Percentiles rank a stretch among this genome's conserved stretches.
Conservation (phyloP, 2,888 invertebrate genomes). For the Epinotia nisella region DNA sequence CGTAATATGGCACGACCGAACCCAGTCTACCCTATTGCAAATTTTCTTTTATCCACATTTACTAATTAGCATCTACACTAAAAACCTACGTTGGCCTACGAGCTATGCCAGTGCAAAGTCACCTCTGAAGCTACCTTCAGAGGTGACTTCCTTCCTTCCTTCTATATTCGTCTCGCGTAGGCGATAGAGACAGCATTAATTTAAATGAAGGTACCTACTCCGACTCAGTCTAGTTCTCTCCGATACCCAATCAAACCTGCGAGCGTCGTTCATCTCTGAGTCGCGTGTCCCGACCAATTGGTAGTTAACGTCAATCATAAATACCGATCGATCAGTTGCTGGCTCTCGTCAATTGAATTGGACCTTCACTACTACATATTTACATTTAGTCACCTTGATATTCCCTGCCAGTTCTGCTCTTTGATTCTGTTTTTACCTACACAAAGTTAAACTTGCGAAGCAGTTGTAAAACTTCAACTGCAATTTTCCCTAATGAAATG, state of each 20-base stretch:
- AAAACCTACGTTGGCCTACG: background rate
- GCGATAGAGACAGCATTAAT: constrained; percentile 15
- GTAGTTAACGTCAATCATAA: constrained; percentile 38
- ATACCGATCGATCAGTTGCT: constrained; percentile 34
- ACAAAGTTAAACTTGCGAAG: background rate
- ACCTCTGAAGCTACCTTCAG: too few relatives aligned
- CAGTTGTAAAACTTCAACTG: background rate
- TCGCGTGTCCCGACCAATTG: constrained; percentile 37
- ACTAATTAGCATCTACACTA: background rate
- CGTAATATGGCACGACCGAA: too few relatives aligned
- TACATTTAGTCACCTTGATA: constrained; percentile 17
- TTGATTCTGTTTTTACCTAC: background rate
- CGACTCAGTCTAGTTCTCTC: constrained; percentile 17
- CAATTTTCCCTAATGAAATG: background rate
- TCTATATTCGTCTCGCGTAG: too few relatives aligned
- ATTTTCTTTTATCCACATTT: too few relatives aligned
- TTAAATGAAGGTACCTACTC: constrained; percentile 8
- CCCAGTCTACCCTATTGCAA: too few relatives aligned
- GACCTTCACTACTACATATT: constrained; percentile 10
- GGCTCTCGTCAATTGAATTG: constrained; percentile 11
- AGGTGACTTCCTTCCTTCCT: too few relatives aligned
- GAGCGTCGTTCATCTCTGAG: constrained; percentile 25
- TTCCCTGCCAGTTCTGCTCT: background rate
- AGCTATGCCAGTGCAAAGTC: background rate
- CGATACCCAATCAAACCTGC: constrained; percentile 35